Conservation (phyloP, 2,888 invertebrate genomes). For the Shargacucullia verbasci region DNA sequence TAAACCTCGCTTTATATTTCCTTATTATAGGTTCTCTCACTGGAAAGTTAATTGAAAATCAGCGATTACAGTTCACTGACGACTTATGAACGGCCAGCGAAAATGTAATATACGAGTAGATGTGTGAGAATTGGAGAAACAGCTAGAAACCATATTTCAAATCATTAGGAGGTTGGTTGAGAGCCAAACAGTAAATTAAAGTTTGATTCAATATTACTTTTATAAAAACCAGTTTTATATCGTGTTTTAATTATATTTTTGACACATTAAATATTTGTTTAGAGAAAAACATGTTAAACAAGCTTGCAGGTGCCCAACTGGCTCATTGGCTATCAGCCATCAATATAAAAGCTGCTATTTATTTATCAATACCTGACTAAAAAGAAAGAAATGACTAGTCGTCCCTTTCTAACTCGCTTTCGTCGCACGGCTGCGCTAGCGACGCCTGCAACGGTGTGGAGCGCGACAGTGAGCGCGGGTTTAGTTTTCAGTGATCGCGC, state of each 20-base stretch:
- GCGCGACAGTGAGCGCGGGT: conserved; percentile 74
- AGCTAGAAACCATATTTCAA: no score
- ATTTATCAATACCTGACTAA: conserved; percentile 74
- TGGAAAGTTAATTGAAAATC: conserved; percentile 59
- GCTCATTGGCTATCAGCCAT: conserved; percentile 65
- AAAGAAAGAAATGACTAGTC: conserved; percentile 81
- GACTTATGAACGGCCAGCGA: conserved; percentile 9
- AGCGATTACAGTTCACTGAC: conserved; percentile 32
- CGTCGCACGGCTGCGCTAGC: conserved; percentile 57
- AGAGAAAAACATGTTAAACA: conserved; percentile 24
- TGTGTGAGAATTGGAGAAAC: background rate
- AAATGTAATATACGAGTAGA: background rate
- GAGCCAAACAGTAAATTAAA: no score
- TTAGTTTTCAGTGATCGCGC: conserved; percentile 87
- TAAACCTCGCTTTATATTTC: conserved; percentile 63
- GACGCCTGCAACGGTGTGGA: conserved; percentile 48
- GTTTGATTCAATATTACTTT: no score
- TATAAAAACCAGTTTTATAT: no score
- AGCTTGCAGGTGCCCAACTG: conserved; percentile 37
- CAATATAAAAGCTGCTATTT: conserved; percentile 75
- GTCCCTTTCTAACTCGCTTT: conserved; percentile 86
- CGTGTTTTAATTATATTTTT: no score
- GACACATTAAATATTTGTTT: conserved; percentile 12
- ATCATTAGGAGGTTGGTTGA: no score
- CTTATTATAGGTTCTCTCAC: conserved; percentile 65